Evolutionary conservation across 2,888 invertebrate species (phyloP), one percentile per base, ranked within the genome.

Genomic region (Anoplius nigerrimus): DNA sequence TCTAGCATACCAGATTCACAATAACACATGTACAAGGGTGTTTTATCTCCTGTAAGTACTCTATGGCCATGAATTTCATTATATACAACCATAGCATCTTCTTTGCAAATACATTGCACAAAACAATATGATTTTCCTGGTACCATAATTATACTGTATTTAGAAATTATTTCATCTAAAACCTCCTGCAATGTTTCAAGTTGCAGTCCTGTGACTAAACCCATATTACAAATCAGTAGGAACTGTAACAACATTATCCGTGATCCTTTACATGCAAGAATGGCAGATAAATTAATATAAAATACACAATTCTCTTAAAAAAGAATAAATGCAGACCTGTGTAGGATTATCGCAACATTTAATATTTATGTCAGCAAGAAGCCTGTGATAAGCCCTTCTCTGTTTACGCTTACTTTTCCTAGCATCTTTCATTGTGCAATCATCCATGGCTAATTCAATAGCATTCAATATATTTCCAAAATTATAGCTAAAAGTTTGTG

Each of bases 71-170:
- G 93, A 77, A 91, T 90, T 8, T 87, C 86, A 5, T 90, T 81
- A 79, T 91, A 93, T 62, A 95, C 93, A 13, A 82, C 76, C 27
- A 84, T 75, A 0, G 95, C 92, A 81, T 91, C 90, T 11, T 89
- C 79, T 4, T 87, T 76, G 2, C 88, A 89, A 24, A 83, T 75
- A 82, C 93, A 96, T 43, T 91, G 89, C 4, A 97, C 82, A 87
- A 96, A 97, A 57, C 94, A 94, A 84, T 95, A 95, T 0, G 97
- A 94, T 89, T 97, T 96, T 66, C 93, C 93, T 20, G 94, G 93
- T 70, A 95, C 87, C 91, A 97, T 93, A 43, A 93, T 87, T 45
- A 95, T 91, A 56, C 92, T 91, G 20, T 91, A 90, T 1, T 94
- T 85, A 21, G 83, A 68, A 0, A 94, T 92, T 86, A 90, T 90